Evolutionary conservation across 2,797 vertebrate genomes (phyloP).

Genomic region (Enteromius viviparus): DNA sequence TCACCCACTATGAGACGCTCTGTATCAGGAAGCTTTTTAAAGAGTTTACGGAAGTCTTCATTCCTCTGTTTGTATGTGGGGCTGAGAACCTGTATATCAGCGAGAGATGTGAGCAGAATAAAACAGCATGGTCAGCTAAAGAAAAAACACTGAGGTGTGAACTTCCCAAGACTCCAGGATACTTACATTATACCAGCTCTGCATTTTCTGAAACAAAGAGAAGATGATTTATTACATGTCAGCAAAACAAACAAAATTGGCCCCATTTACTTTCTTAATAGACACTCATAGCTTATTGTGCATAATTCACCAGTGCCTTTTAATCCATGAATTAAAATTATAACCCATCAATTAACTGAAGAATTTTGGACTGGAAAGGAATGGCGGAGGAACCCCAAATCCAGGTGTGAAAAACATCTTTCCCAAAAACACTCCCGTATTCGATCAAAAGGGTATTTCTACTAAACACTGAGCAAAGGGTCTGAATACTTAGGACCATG

Average conservation of each 20-base stretch:
- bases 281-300: background rate
- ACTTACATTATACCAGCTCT: slow-evolving; percentile 97
- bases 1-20: slow-evolving; percentile 91
- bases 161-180: slow-evolving; percentile 31
- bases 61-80: slow-evolving; percentile 92
- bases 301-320: background rate
- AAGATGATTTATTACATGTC: slow-evolving; percentile 35
- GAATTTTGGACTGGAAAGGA: too few species aligned
- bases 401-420: too few species aligned
- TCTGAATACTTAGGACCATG: too few species aligned
- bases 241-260: background rate
- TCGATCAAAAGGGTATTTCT: too few species aligned
- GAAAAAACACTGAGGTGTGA: slow-evolving; percentile 33
- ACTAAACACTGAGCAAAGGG: too few species aligned
- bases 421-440: too few species aligned
- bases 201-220: slow-evolving; percentile 87
- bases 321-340: background rate
- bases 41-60: slow-evolving; percentile 90
- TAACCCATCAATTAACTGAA: too few species aligned
- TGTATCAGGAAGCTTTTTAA: slow-evolving; percentile 88
- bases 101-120: background rate
- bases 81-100: slow-evolving; percentile 83
- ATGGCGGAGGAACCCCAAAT: too few species aligned
- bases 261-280: background rate
- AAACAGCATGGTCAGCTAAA: slow-evolving; percentile 35